Percentiles rank a stretch among this genome's conserved stretches.
Conservation (phyloP, 37 sponge, comb jelly and placozoan species). For the Trichoplax adhaerens region DNA sequence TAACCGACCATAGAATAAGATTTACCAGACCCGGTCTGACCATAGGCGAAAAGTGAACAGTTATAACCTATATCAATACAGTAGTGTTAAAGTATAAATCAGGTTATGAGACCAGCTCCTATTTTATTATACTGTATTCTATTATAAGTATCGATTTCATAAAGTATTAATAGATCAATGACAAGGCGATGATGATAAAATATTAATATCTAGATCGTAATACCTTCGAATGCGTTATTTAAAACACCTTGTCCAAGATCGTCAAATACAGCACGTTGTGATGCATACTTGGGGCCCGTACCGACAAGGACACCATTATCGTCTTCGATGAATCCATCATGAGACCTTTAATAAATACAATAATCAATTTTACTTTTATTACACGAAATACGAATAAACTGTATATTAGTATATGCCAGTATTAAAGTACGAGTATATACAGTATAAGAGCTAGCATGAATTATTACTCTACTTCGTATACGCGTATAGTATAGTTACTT, state of each 20-base stretch:
- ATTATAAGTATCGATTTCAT: neutral
- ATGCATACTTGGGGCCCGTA: conserved; percentile 9
- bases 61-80: conserved; percentile 16
- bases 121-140: neutral
- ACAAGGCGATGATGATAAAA: neutral
- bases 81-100: neutral
- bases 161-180: neutral
- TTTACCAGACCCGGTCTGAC: conserved; percentile 29
- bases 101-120: neutral
- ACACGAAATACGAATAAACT: no score
- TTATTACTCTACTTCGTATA: no score
- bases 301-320: conserved; percentile 16
- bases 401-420: no score
- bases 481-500: no score
- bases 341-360: neutral
- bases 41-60: conserved; percentile 29
- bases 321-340: conserved; percentile 13
- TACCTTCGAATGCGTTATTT: conserved; percentile 30
- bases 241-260: conserved; percentile 31
- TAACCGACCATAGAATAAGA: conserved; percentile 37
- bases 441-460: no score
- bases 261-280: conserved; percentile 18
- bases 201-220: neutral
- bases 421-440: no score
- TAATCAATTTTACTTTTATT: no score